Evolutionary conservation across 2,113 vertebrate species (phyloP).

Genomic region (Cettia cetti): DNA sequence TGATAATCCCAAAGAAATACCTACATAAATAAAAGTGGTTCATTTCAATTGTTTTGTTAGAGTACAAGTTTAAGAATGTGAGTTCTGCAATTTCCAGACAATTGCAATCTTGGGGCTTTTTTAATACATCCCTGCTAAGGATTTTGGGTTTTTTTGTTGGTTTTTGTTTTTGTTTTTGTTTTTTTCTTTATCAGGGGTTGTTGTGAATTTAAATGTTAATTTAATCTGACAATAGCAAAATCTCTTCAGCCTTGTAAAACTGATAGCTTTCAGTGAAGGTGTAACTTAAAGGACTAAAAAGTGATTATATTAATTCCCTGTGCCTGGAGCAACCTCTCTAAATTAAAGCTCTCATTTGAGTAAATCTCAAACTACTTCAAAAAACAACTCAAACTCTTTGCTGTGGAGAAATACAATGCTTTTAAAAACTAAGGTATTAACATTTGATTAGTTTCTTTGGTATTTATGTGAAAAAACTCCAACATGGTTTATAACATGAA

Average conservation of each 20-base stretch:
- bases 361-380: neutral
- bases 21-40: neutral
- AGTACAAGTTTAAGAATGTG: neutral
- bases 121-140: neutral
- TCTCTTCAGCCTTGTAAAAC: neutral
- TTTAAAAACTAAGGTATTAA: neutral
- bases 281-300: neutral
- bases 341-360: neutral
- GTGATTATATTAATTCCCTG: neutral
- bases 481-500: neutral
- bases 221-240: neutral
- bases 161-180: neutral
- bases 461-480: neutral
- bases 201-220: slow-evolving; percentile 1
- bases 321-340: neutral
- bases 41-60: slow-evolving; percentile 1
- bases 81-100: neutral
- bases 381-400: neutral
- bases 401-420: neutral
- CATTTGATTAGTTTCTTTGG: neutral
- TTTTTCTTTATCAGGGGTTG: neutral
- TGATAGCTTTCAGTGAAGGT: neutral
- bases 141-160: neutral
- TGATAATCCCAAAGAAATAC: neutral
- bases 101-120: neutral